These are phyloP conservation scores for Adelognathus sp. DNA, from an alignment of 2,888 invertebrate genomes.

Conservation along the genomic window DNA sequence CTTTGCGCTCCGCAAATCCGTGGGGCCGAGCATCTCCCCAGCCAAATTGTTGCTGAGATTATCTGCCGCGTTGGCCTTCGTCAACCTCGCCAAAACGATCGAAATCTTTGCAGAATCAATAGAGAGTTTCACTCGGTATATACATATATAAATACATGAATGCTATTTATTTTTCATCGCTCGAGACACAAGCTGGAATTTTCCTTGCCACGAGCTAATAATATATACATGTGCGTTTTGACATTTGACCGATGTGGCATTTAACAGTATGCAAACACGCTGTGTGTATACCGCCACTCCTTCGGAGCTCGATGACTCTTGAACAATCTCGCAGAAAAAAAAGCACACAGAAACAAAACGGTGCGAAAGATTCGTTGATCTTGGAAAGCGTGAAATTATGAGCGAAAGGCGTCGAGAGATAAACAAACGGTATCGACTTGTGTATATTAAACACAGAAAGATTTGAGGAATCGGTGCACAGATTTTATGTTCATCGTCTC, in stretches of 20 bases:
- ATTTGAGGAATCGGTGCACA: neutral
- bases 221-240: conserved; percentile 56
- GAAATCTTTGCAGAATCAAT: neutral
- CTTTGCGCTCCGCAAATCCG: conserved; percentile 39
- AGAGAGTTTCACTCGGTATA: neutral
- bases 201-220: neutral
- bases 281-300: conserved; percentile 47
- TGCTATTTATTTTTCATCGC: neutral
- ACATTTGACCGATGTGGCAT: conserved; percentile 52
- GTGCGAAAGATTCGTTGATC: conserved; percentile 1
- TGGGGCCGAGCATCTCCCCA: conserved; percentile 36
- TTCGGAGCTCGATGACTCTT: conserved; percentile 39
- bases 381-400: conserved; percentile 16
- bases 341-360: neutral
- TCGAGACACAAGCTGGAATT: neutral
- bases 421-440: neutral
- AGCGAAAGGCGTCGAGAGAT: neutral
- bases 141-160: neutral
- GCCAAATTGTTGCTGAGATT: neutral
- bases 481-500: neutral
- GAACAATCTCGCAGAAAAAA: neutral
- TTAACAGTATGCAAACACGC: conserved; percentile 2
- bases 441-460: neutral
- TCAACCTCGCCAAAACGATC: conserved; percentile 13
- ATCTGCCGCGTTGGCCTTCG: conserved; percentile 6